Base-by-base conservation (phyloP, 2,797 vertebrate species). In the Varecia variegata region DNA sequence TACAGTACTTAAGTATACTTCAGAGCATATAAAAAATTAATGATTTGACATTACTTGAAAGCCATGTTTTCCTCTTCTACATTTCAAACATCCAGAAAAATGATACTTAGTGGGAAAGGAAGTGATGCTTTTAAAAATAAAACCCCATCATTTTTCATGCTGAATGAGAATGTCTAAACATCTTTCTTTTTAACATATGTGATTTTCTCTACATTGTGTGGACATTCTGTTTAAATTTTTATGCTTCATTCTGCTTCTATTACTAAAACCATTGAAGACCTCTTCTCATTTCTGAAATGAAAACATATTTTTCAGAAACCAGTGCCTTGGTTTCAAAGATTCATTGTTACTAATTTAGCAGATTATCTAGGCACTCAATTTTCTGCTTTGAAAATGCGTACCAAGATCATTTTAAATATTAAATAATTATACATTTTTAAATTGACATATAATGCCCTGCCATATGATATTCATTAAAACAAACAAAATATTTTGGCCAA, bases 191-290 rank as follows among this genome's bases (percentile, higher is more conserved):
- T n/a, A 32, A 70, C 30, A 47, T 1, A 2, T 67, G 27, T 13
- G 1, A 27, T 32, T 30, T 58, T 58, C 27, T 79, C 38, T 45
- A 20, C 9, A 38, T 76, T 60, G 47, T 67, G 23, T 47, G 30
- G 2, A 1, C 3, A 8, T 0, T 50, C 20, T 96, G 12, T 8
- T 67, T 38, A 70, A 95, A 93, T 6, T 89, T 70, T 43, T n/a
- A 5, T 65, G 74, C 23, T 27, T 94, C 47, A 2, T 54, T 92
- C 54, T 73, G 15, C 38, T 20, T 17, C 52, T 27, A 87, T 94
- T 96, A 3, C 91, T 97, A 95, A 92, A 15, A 71, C 74, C 43
- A 13, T 32, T 85, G 47, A 89, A 56, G 38, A 54, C 60, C 82
- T 35, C 15, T 17, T 5, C 18, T 77, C 32, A 52, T 93, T 95